Evolutionary conservation across 2,888 invertebrate species (phyloP).

Genomic region (Polydrusus cervinus): DNA sequence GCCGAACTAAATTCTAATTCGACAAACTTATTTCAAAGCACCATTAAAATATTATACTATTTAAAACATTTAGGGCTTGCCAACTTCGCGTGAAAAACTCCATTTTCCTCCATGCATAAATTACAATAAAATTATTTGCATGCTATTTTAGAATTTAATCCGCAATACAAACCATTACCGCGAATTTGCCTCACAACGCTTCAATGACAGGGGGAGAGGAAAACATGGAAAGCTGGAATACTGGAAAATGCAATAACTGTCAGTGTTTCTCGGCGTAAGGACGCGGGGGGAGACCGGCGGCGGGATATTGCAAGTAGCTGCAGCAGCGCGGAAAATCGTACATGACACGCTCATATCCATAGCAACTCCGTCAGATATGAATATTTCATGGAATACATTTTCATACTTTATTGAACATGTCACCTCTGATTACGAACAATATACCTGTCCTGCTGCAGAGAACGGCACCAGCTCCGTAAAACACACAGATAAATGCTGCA

Average conservation of each 20-base stretch:
- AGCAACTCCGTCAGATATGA: constrained; percentile 71
- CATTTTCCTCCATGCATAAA: constrained; percentile 44
- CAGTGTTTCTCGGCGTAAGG: constrained; percentile 65
- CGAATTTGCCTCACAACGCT: constrained; percentile 39
- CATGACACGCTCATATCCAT: constrained; percentile 71
- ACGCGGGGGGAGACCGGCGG: constrained; percentile 54
- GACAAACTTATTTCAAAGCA: neutral
- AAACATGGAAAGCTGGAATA: constrained; percentile 49
- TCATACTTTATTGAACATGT: constrained; percentile 74
- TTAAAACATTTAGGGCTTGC: constrained; percentile 25
- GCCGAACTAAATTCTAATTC: neutral
- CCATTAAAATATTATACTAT: constrained; percentile 21
- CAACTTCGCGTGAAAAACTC: constrained; percentile 42
- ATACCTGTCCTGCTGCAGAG: constrained; percentile 67
- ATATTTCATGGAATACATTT: constrained; percentile 73
- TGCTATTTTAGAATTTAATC: constrained; percentile 52
- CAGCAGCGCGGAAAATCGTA: constrained; percentile 70
- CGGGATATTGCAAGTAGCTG: constrained; percentile 59
- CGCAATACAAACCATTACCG: constrained; percentile 50
- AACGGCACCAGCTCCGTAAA: constrained; percentile 55
- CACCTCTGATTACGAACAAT: constrained; percentile 73
- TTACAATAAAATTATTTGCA: constrained; percentile 50
- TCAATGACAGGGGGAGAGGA: constrained; percentile 40
- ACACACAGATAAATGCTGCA: constrained; percentile 61
- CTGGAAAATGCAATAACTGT: constrained; percentile 72